phyloP scores from a whole-genome alignment of 2,797 vertebrate species.

The Anolis apletophallus region DNA sequence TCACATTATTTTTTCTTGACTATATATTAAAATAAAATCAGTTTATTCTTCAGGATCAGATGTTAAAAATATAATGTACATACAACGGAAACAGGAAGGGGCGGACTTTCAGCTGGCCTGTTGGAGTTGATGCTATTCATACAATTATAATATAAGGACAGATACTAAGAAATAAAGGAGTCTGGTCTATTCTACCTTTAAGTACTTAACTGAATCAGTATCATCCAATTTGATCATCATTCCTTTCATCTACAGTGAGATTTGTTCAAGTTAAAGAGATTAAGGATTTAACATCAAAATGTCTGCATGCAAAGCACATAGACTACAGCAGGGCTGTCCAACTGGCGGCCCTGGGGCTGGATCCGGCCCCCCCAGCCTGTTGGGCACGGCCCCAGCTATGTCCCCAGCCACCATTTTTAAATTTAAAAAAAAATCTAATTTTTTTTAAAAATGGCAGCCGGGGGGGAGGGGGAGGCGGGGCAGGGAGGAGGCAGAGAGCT shows the following conservation, averaged over 20 bases:
- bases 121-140: not conserved
- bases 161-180: not conserved
- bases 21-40: slow-evolving; percentile 1
- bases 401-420: too few relatives aligned
- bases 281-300: not conserved
- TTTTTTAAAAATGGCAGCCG: too few relatives aligned
- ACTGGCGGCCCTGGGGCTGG: too few relatives aligned
- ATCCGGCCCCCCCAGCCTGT: too few relatives aligned
- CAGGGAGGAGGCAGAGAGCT: too few relatives aligned
- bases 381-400: too few relatives aligned
- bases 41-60: not conserved
- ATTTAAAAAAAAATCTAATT: too few relatives aligned
- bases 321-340: not conserved
- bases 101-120: not conserved
- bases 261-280: not conserved
- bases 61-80: not conserved
- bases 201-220: too few relatives aligned
- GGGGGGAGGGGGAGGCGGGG: too few relatives aligned
- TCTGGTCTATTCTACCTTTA: not conserved
- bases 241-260: not conserved
- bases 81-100: not conserved
- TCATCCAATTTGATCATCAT: not conserved
- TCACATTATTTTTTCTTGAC: not conserved
- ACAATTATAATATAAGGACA: not conserved
- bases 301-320: not conserved